Conservation (phyloP, 2,888 invertebrate genomes). For the Hyposoter didymator region DNA sequence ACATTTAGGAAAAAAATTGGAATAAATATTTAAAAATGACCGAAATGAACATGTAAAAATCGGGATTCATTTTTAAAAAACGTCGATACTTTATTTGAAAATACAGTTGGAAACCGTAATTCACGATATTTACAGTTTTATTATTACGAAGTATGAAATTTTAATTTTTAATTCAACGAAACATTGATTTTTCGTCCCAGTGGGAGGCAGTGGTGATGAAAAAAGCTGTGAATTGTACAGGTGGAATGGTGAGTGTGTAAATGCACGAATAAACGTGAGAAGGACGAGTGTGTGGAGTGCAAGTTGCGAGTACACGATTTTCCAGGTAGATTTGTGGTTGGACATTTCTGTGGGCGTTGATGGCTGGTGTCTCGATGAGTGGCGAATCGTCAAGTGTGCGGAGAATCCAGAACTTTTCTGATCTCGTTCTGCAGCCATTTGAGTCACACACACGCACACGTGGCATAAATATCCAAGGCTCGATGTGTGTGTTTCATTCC, state of each 20-base stretch:
- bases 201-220: too few species aligned
- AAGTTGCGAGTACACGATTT: slow-evolving; percentile 44
- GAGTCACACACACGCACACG: neutral
- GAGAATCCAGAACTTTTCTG: slow-evolving; percentile 28
- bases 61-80: too few species aligned
- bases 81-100: too few species aligned
- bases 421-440: slow-evolving; percentile 48
- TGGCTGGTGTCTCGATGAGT: slow-evolving; percentile 43
- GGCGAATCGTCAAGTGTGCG: slow-evolving; percentile 36
- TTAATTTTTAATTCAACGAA: too few species aligned
- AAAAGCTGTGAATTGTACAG: neutral
- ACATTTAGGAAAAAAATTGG: too few species aligned
- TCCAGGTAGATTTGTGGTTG: slow-evolving; percentile 62
- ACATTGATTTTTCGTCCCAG: too few species aligned
- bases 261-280: slow-evolving; percentile 9
- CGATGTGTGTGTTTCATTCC: too few species aligned
- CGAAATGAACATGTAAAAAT: too few species aligned
- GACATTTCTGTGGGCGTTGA: slow-evolving; percentile 59
- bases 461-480: neutral
- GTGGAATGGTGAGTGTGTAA: neutral
- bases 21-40: too few species aligned
- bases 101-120: too few species aligned
- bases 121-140: too few species aligned
- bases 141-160: too few species aligned
- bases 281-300: slow-evolving; percentile 44